Conservation (phyloP, 2,888 invertebrate species). For the Helicoverpa assulta region DNA sequence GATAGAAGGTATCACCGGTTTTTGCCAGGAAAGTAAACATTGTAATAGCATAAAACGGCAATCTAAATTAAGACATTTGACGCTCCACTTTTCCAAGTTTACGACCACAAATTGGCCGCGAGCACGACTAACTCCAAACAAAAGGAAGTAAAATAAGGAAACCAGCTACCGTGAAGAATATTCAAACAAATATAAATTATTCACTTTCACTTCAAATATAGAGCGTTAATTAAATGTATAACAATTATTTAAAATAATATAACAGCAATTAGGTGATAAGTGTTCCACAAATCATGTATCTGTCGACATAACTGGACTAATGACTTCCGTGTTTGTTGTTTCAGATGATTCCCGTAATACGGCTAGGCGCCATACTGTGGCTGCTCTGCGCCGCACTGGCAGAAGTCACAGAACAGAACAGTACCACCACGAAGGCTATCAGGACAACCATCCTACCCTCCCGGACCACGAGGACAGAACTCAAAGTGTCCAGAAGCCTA, state of each 20-base stretch:
- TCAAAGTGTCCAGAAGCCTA: constrained; percentile 94
- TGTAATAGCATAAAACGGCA: background rate
- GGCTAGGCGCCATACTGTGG: constrained; percentile 81
- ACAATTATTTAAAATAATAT: constrained; percentile 48
- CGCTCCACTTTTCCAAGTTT: constrained; percentile 34
- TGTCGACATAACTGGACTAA: constrained; percentile 29
- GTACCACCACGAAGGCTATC: constrained; percentile 83
- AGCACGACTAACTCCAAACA: constrained; percentile 39
- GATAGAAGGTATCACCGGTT: background rate
- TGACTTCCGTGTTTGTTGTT: constrained; percentile 67
- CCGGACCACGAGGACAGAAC: constrained; percentile 92
- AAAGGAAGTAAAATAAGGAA: constrained; percentile 58
- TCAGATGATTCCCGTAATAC: constrained; percentile 88
- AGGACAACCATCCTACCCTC: constrained; percentile 88
- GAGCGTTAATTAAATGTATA: constrained; percentile 52
- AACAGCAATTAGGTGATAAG: constrained; percentile 40
- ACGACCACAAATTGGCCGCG: constrained; percentile 37
- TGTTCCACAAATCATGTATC: constrained; percentile 30
- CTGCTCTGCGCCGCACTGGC: constrained; percentile 75
- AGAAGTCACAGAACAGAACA: constrained; percentile 79
- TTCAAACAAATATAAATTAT: constrained; percentile 60
- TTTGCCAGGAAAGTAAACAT: constrained; percentile 10
- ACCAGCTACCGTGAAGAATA: constrained; percentile 52
- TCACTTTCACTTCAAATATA: constrained; percentile 62
- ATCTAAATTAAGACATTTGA: constrained; percentile 17